Evolutionary conservation across 2,113 vertebrate species (phyloP).

Genomic region (Petrocephalus zakoni): DNA sequence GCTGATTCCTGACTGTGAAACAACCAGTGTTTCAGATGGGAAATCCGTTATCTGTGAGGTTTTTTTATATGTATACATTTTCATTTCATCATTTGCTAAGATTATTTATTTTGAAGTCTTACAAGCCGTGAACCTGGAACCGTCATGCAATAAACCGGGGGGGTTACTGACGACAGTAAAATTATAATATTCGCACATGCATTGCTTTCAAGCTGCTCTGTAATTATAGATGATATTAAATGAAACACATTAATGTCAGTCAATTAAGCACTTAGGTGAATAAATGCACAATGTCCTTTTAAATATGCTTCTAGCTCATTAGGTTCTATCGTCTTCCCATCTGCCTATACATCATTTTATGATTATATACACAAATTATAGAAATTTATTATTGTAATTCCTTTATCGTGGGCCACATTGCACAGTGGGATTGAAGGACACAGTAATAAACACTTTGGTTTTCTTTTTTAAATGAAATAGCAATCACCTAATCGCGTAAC

Average conservation of each 20-base stretch:
- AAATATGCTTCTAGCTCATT: constrained; percentile 54
- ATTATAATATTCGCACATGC: background rate
- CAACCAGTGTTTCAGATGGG: constrained; percentile 25
- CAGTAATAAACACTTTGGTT: background rate
- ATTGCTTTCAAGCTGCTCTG: constrained; percentile 36
- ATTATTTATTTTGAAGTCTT: constrained; percentile 13
- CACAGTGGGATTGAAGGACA: constrained; percentile 1
- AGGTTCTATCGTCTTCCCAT: constrained; percentile 46
- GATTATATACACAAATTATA: background rate
- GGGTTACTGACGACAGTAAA: background rate
- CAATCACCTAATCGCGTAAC: background rate
- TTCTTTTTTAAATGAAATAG: background rate
- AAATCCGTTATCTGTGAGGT: constrained; percentile 19
- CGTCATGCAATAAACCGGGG: background rate
- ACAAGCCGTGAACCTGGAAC: constrained; percentile 18
- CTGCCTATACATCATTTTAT: constrained; percentile 29
- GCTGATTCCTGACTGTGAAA: constrained; percentile 15
- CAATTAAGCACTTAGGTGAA: constrained; percentile 58
- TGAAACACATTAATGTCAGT: constrained; percentile 50
- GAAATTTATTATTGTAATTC: background rate
- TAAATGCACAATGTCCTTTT: constrained; percentile 53
- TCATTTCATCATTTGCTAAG: background rate
- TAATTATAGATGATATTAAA: constrained; percentile 54
- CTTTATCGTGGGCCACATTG: background rate
- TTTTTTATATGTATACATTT: background rate